Base-by-base conservation (phyloP, 1,140 invertebrate genomes). In the Stegodyphus dumicola region DNA sequence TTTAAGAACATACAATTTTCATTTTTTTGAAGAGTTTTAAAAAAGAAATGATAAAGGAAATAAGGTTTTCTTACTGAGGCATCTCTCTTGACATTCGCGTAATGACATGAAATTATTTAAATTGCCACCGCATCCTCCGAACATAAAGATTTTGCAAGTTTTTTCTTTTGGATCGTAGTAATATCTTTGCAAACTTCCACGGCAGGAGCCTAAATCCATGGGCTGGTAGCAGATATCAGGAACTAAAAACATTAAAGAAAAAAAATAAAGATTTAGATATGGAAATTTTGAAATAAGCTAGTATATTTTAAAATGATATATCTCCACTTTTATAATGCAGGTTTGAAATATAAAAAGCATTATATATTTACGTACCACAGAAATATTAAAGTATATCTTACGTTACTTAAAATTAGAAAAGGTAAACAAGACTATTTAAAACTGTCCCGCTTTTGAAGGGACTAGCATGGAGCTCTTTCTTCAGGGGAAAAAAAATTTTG, bases 201-300 rank as follows among this genome's bases (percentile, higher is more conserved):
- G 86, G 73, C 91, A 91, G 13, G 54, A 77, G 10, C 96, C 97
- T 84, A 93, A 90, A 75, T 93, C 92, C 7, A 94, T 93, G 0
- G 95, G 94, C 87, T 96, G 91, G 48, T 93, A 92, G 89, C 97
- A 95, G 73, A 85, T 67, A 60, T 87, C 86, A 52, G 75, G 84
- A 15, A 54, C 84, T 85, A 53, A 7, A 73, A 5, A 6, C 9
- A 60, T 60, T 60, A 60, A 9, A 60, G 56, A 60, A 10, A 60
- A 60, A 60, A 10, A 10, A 15, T 15, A 56, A 7, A 56, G 54
- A 60, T 15, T 10, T 60, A 60, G 56, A 60, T 5, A 10, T 5
- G 5, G 9, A 10, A 15, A 60, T 60, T 10, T 9, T 2, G 9
- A 60, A 60, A 60, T 60, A 60, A 10, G 1, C 9, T 1, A 60